These are phyloP conservation scores for Drosophila heteroneura DNA, from an alignment of 2,888 invertebrate species.

Conservation along the genomic window DNA sequence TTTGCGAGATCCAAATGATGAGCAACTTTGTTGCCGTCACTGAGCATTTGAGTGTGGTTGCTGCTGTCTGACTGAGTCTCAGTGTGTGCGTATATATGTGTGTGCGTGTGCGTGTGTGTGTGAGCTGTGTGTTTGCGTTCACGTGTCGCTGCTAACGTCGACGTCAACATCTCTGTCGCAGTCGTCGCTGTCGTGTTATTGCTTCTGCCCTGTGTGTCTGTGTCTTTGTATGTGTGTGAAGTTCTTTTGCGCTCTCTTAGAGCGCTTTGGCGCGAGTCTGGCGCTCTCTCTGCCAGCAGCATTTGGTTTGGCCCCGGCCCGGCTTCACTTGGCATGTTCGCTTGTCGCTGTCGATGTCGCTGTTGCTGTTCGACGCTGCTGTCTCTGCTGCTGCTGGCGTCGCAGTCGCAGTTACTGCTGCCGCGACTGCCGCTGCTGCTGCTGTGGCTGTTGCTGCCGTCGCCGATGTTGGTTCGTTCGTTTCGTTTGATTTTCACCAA, in stretches of 20 bases:
- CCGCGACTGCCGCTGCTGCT: constrained; percentile 6
- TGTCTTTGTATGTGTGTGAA: constrained; percentile 47
- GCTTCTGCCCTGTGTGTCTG: background rate
- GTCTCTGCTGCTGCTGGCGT: constrained; percentile 24
- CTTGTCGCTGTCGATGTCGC: constrained; percentile 29
- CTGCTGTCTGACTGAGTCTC: constrained; percentile 22
- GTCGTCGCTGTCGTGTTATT: constrained; percentile 14
- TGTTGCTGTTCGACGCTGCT: constrained; percentile 22
- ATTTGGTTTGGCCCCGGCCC: constrained; percentile 48
- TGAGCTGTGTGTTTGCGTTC: constrained; percentile 45
- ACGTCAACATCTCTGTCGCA: constrained; percentile 21
- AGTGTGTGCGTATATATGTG: constrained; percentile 3
- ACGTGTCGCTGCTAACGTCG: constrained; percentile 54
- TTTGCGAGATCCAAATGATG: constrained; percentile 73
- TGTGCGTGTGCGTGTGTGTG: constrained; percentile 38
- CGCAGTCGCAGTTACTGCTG: constrained; percentile 24
- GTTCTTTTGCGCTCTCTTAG: constrained; percentile 71
- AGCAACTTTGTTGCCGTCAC: constrained; percentile 64
- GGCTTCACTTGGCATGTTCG: constrained; percentile 63
- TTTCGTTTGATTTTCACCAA: constrained; percentile 79
- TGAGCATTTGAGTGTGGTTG: constrained; percentile 69
- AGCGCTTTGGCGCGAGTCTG: constrained; percentile 27
- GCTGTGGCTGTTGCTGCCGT: constrained; percentile 31
- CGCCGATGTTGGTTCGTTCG: constrained; percentile 63
- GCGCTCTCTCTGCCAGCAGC: constrained; percentile 44